Percentiles rank a stretch among this genome's conserved stretches.
Conservation (phyloP, 23 tunicate genomes). For the Styela clava region DNA sequence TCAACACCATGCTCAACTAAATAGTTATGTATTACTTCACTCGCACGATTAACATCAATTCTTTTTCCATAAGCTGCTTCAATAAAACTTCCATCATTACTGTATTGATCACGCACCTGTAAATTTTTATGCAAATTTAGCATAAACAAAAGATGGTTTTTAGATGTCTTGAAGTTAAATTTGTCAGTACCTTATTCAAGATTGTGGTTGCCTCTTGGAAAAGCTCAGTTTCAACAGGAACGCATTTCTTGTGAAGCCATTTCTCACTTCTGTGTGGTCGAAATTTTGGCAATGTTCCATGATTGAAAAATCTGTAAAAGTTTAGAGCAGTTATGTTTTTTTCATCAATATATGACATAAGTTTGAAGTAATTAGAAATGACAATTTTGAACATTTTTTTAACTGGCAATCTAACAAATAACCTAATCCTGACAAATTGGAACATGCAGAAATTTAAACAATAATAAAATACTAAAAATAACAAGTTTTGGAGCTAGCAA, state of each 20-base stretch:
- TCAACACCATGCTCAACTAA: slow-evolving; percentile 30
- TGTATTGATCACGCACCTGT: slow-evolving; percentile 24
- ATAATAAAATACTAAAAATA: no score
- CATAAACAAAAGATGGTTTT: slow-evolving; percentile 1
- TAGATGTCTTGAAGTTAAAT: no score
- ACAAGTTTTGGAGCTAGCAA: no score
- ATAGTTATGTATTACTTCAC: slow-evolving; percentile 35
- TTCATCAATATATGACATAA: no score
- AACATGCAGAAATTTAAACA: no score
- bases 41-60: slow-evolving; percentile 14
- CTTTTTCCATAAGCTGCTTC: slow-evolving; percentile 19
- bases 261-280: slow-evolving; percentile 17
- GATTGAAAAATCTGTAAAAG: slow-evolving; percentile 22
- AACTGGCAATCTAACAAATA: no score
- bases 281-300: slow-evolving; percentile 26
- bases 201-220: slow-evolving; percentile 17
- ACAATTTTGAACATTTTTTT: no score
- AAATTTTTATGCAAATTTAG: no score
- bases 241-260: slow-evolving; percentile 10
- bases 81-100: slow-evolving; percentile 18
- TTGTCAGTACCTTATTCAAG: slow-evolving; percentile 24
- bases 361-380: no score
- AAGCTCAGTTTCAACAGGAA: slow-evolving; percentile 28
- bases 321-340: no score
- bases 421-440: no score